Evolutionary conservation across 2,113 vertebrate species (phyloP), one percentile per base, ranked within the genome.

Genomic region (Mustela nigripes): DNA sequence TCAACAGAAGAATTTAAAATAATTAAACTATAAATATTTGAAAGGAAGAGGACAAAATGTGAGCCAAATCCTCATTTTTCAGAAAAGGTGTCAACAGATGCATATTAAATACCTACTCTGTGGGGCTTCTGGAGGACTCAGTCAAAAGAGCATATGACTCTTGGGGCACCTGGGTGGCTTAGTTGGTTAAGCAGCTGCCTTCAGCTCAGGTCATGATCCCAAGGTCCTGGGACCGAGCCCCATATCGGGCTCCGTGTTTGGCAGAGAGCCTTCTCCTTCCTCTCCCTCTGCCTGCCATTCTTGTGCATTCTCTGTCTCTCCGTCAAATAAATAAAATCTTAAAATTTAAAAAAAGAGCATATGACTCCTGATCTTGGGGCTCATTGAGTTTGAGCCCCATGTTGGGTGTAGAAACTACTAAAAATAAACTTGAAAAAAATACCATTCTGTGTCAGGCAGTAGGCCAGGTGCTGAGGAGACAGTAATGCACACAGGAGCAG

Each of bases 1-100:
- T 81, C 67, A 92, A n/a, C 21, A 58, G 76, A 45, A 53, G 2
- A 78, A 89, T 7, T 92, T 90, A 56, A 93, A 95, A 92, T 83
- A 92, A 88, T 50, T 93, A 91, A 91, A 28, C 33, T 58, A 71
- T 48, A 96, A 94, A 73, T 89, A 97, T 71, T 92, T 95, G 62
- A 90, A 15, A 90, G 42, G n/a, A 79, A 9, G 16, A 15, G 19
- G 36, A 69, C 2, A n/a, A 74, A 93, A 94, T 45, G 4, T 78
- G 39, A 87, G 21, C 14, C 79, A 91, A 86, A 39, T 26, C 7
- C 28, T 71, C 11, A 56, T 56, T 7, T 92, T 86, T 89, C 12
- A 78, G 42, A 14, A 33, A 78, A 94, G 53, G 21, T 58, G 5
- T 83, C 56, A 53, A 45, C 50, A 71, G 79, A 8, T 71, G 16